Evolutionary conservation across 2,113 vertebrate species (phyloP).

Genomic region (Enhydra lutris): DNA sequence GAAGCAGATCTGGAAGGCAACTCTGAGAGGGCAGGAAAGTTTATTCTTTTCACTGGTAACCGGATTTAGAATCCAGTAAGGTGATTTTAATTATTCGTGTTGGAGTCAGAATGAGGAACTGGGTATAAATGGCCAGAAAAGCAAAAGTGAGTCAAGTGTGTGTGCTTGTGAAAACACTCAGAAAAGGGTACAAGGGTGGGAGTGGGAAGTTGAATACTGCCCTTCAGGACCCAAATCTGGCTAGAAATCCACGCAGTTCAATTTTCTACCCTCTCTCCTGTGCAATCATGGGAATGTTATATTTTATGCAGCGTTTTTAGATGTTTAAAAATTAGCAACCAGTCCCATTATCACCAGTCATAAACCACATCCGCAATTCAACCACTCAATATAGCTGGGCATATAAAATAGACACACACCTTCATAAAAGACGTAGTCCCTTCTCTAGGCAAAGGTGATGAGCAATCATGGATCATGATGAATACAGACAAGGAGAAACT

Average conservation of each 20-base stretch:
- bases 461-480: not conserved
- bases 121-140: not conserved
- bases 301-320: not conserved
- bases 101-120: not conserved
- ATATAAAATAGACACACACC: not conserved
- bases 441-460: not conserved
- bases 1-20: not conserved
- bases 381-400: not conserved
- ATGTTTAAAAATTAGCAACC: not conserved
- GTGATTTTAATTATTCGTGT: not conserved
- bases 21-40: not conserved
- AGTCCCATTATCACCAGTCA: not conserved
- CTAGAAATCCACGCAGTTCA: not conserved
- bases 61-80: not conserved
- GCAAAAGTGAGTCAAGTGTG: not conserved
- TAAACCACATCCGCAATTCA: not conserved
- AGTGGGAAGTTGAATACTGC: accelerated
- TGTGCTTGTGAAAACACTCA: not conserved
- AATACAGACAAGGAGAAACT: not conserved
- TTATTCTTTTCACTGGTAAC: not conserved
- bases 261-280: not conserved
- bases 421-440: not conserved
- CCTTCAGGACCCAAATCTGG: not conserved
- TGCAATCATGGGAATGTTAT: not conserved
- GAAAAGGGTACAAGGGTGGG: accelerated